These are phyloP conservation scores for Aurelia sp. DNA, from an alignment of 30 jellyfish, hydroid and myxozoan species.

Conservation along the genomic window DNA sequence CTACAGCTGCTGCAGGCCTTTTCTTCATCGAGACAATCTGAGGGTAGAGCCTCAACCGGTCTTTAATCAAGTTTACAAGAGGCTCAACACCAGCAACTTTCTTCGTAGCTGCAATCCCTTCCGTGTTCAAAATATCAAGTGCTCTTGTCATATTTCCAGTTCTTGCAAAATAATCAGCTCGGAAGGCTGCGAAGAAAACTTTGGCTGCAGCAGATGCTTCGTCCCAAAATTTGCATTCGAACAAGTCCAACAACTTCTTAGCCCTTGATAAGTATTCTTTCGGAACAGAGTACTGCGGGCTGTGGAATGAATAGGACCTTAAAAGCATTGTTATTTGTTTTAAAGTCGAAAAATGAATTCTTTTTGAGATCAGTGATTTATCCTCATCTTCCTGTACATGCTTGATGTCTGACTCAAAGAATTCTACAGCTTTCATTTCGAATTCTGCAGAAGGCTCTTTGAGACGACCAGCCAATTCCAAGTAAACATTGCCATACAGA, in stretches of 20 bases:
- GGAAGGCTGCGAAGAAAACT: constrained; percentile 3
- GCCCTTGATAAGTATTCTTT: neutral
- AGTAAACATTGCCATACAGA: neutral
- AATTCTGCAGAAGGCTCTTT: neutral
- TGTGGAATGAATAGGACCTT: neutral
- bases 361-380: neutral
- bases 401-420: neutral
- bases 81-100: neutral
- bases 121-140: neutral
- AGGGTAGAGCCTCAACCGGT: neutral
- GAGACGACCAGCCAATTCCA: neutral
- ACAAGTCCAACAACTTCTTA: neutral
- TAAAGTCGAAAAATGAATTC: neutral
- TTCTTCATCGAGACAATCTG: neutral
- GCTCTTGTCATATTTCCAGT: neutral
- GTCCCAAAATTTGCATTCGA: neutral
- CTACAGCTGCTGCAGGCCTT: neutral
- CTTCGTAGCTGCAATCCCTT: neutral
- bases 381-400: neutral
- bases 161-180: constrained; percentile 6
- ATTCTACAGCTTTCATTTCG: constrained; percentile 2
- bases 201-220: neutral
- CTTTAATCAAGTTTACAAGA: neutral
- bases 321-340: neutral
- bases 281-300: neutral